Evolutionary conservation across 2,888 invertebrate species (phyloP), one percentile per base, ranked within the genome.

Genomic region (Trichogramma evanescens): DNA sequence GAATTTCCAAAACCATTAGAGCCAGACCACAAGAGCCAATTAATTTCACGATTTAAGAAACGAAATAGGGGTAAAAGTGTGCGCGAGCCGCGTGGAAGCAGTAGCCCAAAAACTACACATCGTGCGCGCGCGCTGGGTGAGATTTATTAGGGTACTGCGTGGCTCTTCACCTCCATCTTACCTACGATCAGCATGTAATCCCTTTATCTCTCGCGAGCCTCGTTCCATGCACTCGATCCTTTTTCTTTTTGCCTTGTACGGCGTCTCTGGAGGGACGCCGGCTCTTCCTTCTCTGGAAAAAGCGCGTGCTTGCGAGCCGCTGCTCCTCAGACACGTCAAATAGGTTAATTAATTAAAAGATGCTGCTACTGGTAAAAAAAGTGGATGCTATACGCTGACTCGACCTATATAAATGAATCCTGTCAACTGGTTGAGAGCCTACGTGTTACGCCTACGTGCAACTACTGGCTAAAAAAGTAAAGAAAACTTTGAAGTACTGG

Each of bases 341-440:
- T 62, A 55, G 59, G 59, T 65, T 63, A 66, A 67, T 68, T 68
- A 68, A 68, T 67, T 68, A 65, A 67, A 64, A 67, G 64, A 64
- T 61, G 59, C 66, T 59, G 52, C 55, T 26, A 26, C 26, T 26
- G 26, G 26, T 26, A 26, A 26, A 26, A 13, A 26, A 26, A 26
- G 3, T 26, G 26, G 26, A 26, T 26, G 26, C 26, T 52, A 38
- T 26, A 48, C 50, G 7, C 42, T 49, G 46, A 58, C 57, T 60
- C 63, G 64, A 65, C 62, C 63, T 64, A 66, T 64, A 66, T 66
- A 59, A 61, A 59, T 59, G 49, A 48, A 48, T 53, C 49, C 56
- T 46, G 49, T 45, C 45, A 44, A 52, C 51, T 40, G 48, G 46
- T 51, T 26, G 26, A 26, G 26, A 26, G 26, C 26, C 26, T 26